Conservation (phyloP, 2,113 vertebrate species). For the Stegastes partitus region DNA sequence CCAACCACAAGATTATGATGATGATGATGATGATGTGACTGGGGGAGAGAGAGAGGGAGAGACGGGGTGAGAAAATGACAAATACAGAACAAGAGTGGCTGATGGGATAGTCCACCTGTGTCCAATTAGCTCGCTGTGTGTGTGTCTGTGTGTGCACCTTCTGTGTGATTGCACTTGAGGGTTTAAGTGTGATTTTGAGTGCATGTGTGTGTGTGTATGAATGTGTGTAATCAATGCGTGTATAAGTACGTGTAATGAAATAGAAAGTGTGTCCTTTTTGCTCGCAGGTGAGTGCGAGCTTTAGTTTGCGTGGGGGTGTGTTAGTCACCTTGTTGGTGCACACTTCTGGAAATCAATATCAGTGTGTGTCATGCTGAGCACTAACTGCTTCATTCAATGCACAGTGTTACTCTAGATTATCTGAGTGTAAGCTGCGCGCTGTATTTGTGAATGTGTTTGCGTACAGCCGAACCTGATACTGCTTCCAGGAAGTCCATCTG, state of each 20-base stretch:
- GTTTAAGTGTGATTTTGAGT: conserved; percentile 22
- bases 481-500: conserved; percentile 62
- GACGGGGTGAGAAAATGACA: background rate
- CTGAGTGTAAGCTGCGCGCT: background rate
- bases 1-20: conserved; percentile 36
- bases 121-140: conserved; percentile 38
- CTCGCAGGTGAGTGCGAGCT: background rate
- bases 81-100: conserved; percentile 22
- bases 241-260: background rate
- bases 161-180: conserved; percentile 19
- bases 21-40: conserved; percentile 30
- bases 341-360: background rate
- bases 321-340: background rate
- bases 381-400: background rate
- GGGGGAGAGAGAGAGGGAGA: conserved; percentile 11
- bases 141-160: background rate
- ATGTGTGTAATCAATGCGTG: conserved; percentile 15
- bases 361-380: background rate
- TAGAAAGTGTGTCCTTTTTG: background rate
- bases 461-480: conserved; percentile 36
- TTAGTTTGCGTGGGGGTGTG: background rate
- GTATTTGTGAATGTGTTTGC: conserved; percentile 8
- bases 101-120: conserved; percentile 40
- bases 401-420: conserved; percentile 9
- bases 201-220: background rate